phyloP scores from a whole-genome alignment of 1,140 invertebrate genomes.

The Neodiprion fabricii region DNA sequence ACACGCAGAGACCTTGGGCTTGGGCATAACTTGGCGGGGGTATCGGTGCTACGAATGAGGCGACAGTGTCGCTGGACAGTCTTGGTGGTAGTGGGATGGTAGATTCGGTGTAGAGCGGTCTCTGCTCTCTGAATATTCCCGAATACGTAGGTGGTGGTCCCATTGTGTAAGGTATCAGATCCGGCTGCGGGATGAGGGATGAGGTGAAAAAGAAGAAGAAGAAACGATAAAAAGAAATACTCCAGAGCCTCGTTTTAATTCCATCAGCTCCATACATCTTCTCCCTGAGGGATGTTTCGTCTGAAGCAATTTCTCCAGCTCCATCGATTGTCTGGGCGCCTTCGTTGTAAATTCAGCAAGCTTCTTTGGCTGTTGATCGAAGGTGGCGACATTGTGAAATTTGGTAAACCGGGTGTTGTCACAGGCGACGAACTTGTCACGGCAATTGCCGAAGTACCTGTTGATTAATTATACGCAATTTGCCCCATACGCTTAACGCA shows the following conservation, averaged over 20 bases:
- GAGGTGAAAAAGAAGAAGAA: background rate
- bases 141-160: background rate
- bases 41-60: constrained; percentile 26
- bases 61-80: constrained; percentile 21
- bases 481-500: background rate
- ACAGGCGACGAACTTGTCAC: background rate
- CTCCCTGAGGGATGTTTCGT: background rate
- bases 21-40: constrained; percentile 40
- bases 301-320: background rate
- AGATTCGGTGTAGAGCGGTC: background rate
- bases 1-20: constrained; percentile 32
- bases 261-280: background rate
- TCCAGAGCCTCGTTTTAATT: background rate
- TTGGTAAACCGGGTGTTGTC: background rate
- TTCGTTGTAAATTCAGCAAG: background rate
- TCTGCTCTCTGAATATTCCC: background rate
- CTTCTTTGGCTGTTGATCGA: background rate
- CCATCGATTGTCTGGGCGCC: background rate
- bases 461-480: background rate
- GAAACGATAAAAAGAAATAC: background rate
- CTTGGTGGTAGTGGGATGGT: constrained; percentile 6
- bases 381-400: background rate
- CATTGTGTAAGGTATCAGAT: background rate
- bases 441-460: background rate
- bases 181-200: background rate